Percentiles rank a stretch among this genome's conserved stretches.
Evolutionary conservation across 2,113 vertebrate genomes (phyloP).

Genomic region (Scomber japonicus): DNA sequence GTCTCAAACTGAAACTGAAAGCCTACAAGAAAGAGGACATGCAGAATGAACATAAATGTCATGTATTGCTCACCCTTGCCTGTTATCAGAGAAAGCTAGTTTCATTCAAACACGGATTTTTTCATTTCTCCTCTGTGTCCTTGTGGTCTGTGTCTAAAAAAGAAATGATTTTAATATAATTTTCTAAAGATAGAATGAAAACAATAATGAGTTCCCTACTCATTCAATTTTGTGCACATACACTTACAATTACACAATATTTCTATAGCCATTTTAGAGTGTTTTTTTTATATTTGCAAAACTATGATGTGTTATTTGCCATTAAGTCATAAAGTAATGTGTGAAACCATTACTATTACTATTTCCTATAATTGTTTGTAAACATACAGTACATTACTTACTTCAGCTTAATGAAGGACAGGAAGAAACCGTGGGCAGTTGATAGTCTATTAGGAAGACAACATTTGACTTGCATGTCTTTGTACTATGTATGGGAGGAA

Average conservation of each 20-base stretch:
- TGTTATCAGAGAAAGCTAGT: neutral
- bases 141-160: neutral
- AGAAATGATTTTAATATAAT: neutral
- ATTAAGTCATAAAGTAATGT: no score
- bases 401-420: no score
- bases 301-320: neutral
- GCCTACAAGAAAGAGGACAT: slow-evolving; percentile 3
- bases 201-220: neutral
- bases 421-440: neutral
- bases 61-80: neutral
- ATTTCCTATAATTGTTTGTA: no score
- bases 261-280: no score
- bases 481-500: neutral
- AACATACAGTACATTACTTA: no score
- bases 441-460: neutral
- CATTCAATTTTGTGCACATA: neutral
- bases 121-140: neutral
- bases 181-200: neutral
- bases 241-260: neutral
- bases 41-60: slow-evolving; percentile 4
- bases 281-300: neutral
- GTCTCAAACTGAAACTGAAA: slow-evolving; percentile 33
- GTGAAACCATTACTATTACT: no score
- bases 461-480: neutral
- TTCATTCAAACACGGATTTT: neutral